phyloP scores from a whole-genome alignment of 2,113 vertebrate species.

The Hippocampus zosterae region DNA sequence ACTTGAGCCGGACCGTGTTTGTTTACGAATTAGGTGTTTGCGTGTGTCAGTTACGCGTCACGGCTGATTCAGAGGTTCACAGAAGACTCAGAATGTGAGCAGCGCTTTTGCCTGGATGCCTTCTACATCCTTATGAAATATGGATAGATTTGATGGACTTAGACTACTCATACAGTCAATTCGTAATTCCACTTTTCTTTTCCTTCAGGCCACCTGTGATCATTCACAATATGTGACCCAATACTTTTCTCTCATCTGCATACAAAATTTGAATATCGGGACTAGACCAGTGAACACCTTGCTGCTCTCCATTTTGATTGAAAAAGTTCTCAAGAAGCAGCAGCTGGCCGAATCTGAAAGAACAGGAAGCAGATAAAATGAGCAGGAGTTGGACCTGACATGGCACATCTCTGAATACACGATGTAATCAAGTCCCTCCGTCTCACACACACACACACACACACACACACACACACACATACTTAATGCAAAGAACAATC shows the following conservation, averaged over 20 bases:
- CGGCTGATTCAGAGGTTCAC: too few relatives aligned
- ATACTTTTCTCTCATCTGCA: background rate
- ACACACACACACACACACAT: background rate
- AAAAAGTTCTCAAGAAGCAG: background rate
- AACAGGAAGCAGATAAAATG: conserved; percentile 11
- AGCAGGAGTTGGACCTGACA: conserved; percentile 9
- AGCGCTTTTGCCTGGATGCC: too few relatives aligned
- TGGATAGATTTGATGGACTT: too few relatives aligned
- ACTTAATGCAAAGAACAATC: conserved; percentile 24
- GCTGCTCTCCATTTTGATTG: conserved; percentile 62
- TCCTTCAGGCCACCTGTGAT: background rate
- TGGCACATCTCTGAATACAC: conserved; percentile 13
- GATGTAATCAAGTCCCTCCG: conserved; percentile 1
- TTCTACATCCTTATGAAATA: too few relatives aligned
- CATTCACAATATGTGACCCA: background rate
- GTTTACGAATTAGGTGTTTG: too few relatives aligned
- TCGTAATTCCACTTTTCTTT: too few relatives aligned
- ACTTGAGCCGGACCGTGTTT: too few relatives aligned
- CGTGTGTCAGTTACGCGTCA: too few relatives aligned
- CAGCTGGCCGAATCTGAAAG: conserved; percentile 3
- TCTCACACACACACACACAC: conserved; percentile 12
- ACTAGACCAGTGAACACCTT: conserved; percentile 61
- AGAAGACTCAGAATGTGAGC: too few relatives aligned
- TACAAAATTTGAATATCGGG: background rate
- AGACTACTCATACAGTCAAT: too few relatives aligned